Evolutionary conservation across 2,797 vertebrate genomes (phyloP).

Genomic region (Coregonus suidteri): DNA sequence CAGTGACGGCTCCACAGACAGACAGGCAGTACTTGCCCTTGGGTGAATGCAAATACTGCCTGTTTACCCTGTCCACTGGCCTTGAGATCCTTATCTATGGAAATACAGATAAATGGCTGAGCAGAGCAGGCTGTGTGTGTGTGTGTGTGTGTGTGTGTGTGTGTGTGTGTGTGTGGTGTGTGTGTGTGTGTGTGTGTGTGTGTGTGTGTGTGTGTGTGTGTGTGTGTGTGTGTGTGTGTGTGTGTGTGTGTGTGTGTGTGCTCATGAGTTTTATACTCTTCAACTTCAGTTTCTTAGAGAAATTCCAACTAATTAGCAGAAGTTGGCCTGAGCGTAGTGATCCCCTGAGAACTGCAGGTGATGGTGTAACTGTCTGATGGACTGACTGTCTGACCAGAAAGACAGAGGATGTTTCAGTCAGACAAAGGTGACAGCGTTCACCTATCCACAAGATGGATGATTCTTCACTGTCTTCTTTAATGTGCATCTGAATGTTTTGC

Average conservation of each 20-base stretch:
- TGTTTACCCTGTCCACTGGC: slow-evolving; percentile 57
- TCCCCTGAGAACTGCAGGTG: too few species aligned
- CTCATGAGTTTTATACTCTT: neutral
- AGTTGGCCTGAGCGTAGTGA: neutral
- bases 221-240: too few species aligned
- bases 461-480: too few species aligned
- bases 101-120: slow-evolving; percentile 49
- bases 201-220: too few species aligned
- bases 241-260: too few species aligned
- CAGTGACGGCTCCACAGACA: slow-evolving; percentile 35
- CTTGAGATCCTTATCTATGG: slow-evolving; percentile 48
- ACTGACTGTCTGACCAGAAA: too few species aligned
- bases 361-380: too few species aligned
- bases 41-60: slow-evolving; percentile 68
- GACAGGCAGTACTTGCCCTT: slow-evolving; percentile 36
- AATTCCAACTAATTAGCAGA: neutral
- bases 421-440: too few species aligned
- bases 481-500: neutral
- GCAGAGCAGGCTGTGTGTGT: slow-evolving; percentile 9
- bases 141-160: neutral
- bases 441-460: too few species aligned
- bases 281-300: too few species aligned
- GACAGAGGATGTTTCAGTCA: too few species aligned
- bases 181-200: too few species aligned
- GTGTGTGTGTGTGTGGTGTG: neutral